Evolutionary conservation across 2,113 vertebrate species (phyloP).

Genomic region (Danionella cerebrum): DNA sequence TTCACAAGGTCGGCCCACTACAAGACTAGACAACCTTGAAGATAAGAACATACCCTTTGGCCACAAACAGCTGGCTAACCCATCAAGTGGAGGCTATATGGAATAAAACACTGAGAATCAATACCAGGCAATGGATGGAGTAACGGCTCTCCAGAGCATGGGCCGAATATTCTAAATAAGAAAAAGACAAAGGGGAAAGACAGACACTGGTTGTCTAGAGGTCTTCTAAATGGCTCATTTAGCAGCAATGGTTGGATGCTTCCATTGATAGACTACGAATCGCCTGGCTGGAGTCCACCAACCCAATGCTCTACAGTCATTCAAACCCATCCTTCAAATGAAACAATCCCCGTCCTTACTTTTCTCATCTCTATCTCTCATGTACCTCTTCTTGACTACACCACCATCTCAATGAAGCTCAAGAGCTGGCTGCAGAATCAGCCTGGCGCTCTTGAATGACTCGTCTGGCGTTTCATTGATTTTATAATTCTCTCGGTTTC

Average conservation of each 20-base stretch:
- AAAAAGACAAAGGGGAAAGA: not conserved
- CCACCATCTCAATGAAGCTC: constrained; percentile 12
- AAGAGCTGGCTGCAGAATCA: constrained; percentile 4
- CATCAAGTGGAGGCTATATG: not conserved
- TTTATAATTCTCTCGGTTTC: constrained; percentile 16
- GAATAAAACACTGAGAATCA: constrained; percentile 9
- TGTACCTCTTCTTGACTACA: constrained; percentile 10
- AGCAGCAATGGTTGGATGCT: constrained; percentile 5
- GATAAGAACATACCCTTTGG: constrained; percentile 18
- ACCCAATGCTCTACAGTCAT: not conserved
- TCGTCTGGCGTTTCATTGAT: constrained; percentile 17
- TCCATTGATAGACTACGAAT: not conserved
- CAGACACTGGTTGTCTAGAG: not conserved
- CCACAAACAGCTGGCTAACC: not conserved
- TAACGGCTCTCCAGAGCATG: constrained; percentile 16
- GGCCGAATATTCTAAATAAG: not conserved
- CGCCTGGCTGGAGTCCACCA: not conserved
- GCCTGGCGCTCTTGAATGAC: not conserved
- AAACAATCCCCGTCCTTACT: not conserved
- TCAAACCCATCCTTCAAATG: not conserved
- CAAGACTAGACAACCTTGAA: constrained; percentile 3
- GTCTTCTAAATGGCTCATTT: constrained; percentile 4
- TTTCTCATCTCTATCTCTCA: constrained; percentile 1
- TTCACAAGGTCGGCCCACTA: constrained; percentile 1
- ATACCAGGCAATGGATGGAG: not conserved